Evolutionary conservation across 2,888 invertebrate species (phyloP), one percentile per base, ranked within the genome.

Genomic region (Andrena bicolor): DNA sequence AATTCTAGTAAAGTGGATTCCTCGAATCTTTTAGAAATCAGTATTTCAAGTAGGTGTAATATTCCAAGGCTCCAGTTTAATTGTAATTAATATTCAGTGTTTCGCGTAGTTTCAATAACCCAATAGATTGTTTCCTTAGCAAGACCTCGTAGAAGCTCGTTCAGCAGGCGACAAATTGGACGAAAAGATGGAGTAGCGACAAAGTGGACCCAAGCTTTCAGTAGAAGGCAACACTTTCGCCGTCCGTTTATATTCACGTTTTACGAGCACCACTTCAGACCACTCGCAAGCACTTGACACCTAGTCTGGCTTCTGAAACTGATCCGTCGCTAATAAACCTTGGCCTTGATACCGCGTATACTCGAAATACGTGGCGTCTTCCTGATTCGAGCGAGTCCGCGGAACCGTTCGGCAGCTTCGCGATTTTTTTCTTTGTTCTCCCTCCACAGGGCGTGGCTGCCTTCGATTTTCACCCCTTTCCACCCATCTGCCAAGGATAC

Each of bases 381-480:
- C 73, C 79, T 64, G 66, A 68, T 76, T 58, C 49, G 32, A 70
- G 32, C 23, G 51, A 41, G 53, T n/a, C 56, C 83, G 30, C 71
- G 78, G 32, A 53, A 63, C 83, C 74, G 74, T 56, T 66, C 71
- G 58, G 13, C n/a, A 35, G n/a, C 41, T 1, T 74, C 65, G 49
- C 66, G 83, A 83, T 83, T 83, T 80, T 83, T 80, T 78, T 84
- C 78, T 82, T 82, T 83, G 77, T 82, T 84, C 79, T 58, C 65
- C 28, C 58, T 56, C 66, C 65, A 10, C 32, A 60, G 85, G 85
- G 85, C 85, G 85, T 86, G 85, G 85, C 83, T 64, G 77, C 63
- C 80, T 86, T 85, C 85, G 85, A 86, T 86, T 83, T 83, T 80
- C 80, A 85, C 77, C 80, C 81, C 82, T 86, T 83, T 77, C 76